phyloP scores from a whole-genome alignment of 2,113 vertebrate genomes.

The Bos taurus region ARS-UCD2.0 NC_037334.1:69893001-69893500 shows the following conservation, averaged over 20 bases:
- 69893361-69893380: neutral
- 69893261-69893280: neutral
- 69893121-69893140: neutral
- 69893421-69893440: neutral
- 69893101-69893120: neutral
- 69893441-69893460: neutral
- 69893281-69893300: neutral
- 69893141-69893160: neutral
- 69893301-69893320: neutral
- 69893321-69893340: neutral
- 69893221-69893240: neutral
- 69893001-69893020: neutral
- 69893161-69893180: neutral
- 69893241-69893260: neutral
- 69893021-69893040: neutral
- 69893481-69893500: neutral
- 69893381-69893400: neutral
- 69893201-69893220: neutral
- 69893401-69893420: neutral
- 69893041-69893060: neutral
- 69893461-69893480: neutral
- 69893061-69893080: neutral
- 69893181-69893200: neutral
- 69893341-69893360: neutral
- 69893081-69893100: neutral